Evolutionary conservation across 1,140 invertebrate species (phyloP), one percentile per base, ranked within the genome.

Genomic region (Heliothis virescens): DNA sequence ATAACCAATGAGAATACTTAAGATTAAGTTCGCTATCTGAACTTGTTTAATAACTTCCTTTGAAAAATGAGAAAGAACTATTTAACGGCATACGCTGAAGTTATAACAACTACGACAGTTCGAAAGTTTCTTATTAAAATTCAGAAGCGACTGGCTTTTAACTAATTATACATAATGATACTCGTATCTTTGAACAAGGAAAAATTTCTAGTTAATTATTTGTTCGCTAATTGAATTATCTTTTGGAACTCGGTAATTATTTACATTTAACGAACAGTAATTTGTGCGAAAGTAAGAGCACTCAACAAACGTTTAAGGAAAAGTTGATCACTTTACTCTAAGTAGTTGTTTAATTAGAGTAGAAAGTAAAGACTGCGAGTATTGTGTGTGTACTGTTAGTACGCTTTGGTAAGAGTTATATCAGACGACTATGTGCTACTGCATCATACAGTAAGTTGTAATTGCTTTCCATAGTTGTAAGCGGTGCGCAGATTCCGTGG

Each of bases 21-120:
- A 72, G 47, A 73, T 48, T 26, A 76, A 75, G 62, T 75, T 75
- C 52, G 59, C 55, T 80, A 69, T 75, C 73, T 80, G 41, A 75
- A 80, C 62, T 80, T 80, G 67, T 78, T 79, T 80, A 83, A 80
- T 74, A 80, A 59, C 79, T 79, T 80, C 60, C 79, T 52, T 67
- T 76, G 48, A 74, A 75, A 72, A 80, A 74, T 76, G 48, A 74
- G 78, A 63, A 76, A 67, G 63, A 80, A 83, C 74, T 83, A 83
- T 83, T 80, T 80, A 83, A 75, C 52, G 75, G 82, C 73, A 76
- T 69, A 79, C 69, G 63, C 76, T 65, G 50, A 81, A 83, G 76
- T 81, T 84, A 62, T 81, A 84, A 82, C 77, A 81, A 81, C 65
- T 79, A 79, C 53, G 79, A 79, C 77, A 77, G 75, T 72, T 79